Percentiles rank a stretch among this genome's conserved stretches.
Evolutionary conservation across 2,113 vertebrate species (phyloP).

Genomic region (Pseudolaguvia tuberculata): DNA sequence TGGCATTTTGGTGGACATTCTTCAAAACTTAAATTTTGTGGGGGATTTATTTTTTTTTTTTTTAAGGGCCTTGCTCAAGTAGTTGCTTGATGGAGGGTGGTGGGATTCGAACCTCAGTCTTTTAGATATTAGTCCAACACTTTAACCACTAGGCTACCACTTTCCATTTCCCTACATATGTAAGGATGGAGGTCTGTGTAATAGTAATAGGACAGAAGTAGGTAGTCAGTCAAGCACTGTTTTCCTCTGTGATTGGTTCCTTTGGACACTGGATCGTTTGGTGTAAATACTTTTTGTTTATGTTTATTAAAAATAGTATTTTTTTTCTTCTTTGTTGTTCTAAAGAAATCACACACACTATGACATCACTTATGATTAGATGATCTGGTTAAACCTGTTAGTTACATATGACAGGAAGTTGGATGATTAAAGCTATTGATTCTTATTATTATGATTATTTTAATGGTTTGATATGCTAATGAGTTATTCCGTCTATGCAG

Average conservation of each 20-base stretch:
- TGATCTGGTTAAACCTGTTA: background rate
- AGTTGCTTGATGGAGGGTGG: too few species aligned
- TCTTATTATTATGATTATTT: background rate
- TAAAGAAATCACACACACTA: background rate
- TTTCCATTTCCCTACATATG: too few species aligned
- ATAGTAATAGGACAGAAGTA: background rate
- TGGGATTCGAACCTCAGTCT: too few species aligned
- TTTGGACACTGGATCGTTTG: slow-evolving; percentile 26
- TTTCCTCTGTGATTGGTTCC: slow-evolving; percentile 16
- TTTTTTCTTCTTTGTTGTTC: slow-evolving; percentile 34
- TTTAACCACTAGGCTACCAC: too few species aligned
- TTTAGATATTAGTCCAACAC: too few species aligned
- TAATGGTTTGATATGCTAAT: background rate
- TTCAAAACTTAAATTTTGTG: too few species aligned
- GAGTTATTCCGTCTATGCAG: slow-evolving; percentile 44
- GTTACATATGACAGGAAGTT: background rate
- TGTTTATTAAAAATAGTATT: slow-evolving; percentile 60
- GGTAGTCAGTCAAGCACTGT: slow-evolving; percentile 6
- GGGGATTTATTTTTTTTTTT: too few species aligned
- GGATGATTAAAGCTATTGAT: background rate
- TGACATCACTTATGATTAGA: background rate
- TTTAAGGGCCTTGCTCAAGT: too few species aligned
- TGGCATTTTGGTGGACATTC: too few species aligned
- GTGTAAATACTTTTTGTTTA: slow-evolving; percentile 65
- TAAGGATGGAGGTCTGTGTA: slow-evolving; percentile 33